Evolutionary conservation across 2,113 vertebrate genomes (phyloP).

Genomic region (Desmodus rotundus): DNA sequence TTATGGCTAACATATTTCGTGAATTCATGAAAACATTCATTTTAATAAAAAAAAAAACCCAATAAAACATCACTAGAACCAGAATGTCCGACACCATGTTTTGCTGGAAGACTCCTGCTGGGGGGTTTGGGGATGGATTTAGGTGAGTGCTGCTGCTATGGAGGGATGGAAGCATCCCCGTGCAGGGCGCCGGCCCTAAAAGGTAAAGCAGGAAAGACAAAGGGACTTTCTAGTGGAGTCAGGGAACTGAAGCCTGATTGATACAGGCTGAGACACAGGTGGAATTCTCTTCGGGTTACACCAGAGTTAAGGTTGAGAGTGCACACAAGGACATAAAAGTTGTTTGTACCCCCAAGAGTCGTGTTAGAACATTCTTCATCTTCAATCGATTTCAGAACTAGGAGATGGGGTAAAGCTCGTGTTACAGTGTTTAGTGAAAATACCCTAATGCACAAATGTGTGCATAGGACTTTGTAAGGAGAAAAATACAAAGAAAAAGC

Average conservation of each 20-base stretch:
- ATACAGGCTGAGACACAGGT: neutral
- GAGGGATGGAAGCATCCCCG: too few relatives aligned
- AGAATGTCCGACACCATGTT: constrained; percentile 53
- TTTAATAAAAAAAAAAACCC: neutral
- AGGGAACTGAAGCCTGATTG: neutral
- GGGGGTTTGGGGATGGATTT: constrained; percentile 47
- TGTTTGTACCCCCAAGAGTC: neutral
- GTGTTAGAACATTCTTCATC: neutral
- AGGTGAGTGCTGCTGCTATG: neutral
- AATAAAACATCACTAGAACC: constrained; percentile 36
- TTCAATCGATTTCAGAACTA: neutral
- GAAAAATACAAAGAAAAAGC: neutral
- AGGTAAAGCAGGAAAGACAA: constrained; percentile 26
- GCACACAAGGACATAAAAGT: neutral
- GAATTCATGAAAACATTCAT: constrained; percentile 74
- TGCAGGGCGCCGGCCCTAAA: constrained; percentile 54
- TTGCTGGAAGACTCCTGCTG: constrained; percentile 44
- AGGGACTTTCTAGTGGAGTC: constrained; percentile 3
- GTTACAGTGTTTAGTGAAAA: neutral
- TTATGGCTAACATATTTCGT: constrained; percentile 55
- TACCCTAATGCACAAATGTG: neutral
- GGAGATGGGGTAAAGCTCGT: neutral
- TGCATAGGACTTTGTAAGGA: neutral
- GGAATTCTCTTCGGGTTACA: neutral
- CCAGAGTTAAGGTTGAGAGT: neutral